Evolutionary conservation across 2,113 vertebrate genomes (phyloP).

Genomic region (Mustelus asterias): DNA sequence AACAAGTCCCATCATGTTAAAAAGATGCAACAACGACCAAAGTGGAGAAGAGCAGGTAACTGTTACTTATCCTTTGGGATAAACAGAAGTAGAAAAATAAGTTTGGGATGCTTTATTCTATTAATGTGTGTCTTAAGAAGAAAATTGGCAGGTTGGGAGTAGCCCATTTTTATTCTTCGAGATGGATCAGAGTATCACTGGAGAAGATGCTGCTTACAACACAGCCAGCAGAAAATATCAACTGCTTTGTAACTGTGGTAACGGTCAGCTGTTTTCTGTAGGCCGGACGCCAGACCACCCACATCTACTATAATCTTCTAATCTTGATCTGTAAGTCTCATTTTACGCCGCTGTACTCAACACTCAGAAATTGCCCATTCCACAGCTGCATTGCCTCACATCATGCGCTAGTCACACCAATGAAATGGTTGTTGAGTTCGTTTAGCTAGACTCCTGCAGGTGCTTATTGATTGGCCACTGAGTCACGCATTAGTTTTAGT

Average conservation of each 20-base stretch:
- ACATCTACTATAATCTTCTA: not conserved
- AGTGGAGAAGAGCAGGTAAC: not conserved
- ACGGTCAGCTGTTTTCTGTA: not conserved
- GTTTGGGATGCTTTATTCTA: not conserved
- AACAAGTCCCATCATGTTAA: not conserved
- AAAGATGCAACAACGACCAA: not conserved
- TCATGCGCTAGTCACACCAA: not conserved
- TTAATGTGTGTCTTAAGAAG: not conserved
- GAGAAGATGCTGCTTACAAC: not conserved
- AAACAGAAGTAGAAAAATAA: no score
- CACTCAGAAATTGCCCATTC: not conserved
- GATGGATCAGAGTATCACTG: not conserved
- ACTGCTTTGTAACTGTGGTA: not conserved
- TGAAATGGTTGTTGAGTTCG: not conserved
- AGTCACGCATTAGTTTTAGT: not conserved
- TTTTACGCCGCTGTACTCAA: not conserved
- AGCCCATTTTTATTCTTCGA: not conserved
- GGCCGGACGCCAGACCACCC: conserved; percentile 24
- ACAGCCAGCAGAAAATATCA: not conserved
- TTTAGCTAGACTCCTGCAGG: not conserved
- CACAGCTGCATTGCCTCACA: not conserved
- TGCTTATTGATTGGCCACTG: not conserved
- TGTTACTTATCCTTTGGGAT: not conserved
- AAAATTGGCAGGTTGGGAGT: not conserved
- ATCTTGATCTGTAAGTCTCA: conserved; percentile 12